Evolutionary conservation across 2,888 invertebrate genomes (phyloP).

Genomic region (Erpobdella octoculata): DNA sequence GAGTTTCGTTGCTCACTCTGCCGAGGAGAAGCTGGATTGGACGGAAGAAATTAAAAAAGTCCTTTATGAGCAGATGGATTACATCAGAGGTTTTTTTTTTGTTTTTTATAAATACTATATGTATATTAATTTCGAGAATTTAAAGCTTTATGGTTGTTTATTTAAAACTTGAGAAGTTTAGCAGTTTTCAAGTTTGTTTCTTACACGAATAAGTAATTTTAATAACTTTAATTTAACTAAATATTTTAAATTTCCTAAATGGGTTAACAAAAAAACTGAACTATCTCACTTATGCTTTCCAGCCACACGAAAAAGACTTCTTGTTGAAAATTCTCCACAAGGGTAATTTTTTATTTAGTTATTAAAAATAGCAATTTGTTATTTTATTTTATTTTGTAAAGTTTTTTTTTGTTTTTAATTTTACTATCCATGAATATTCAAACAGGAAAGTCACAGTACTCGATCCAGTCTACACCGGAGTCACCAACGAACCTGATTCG

Average conservation of each 20-base stretch:
- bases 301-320: background rate
- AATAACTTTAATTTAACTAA: background rate
- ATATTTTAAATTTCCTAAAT: no score
- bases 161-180: background rate
- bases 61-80: conserved; percentile 78
- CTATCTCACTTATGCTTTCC: background rate
- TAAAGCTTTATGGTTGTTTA: background rate
- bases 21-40: conserved; percentile 79
- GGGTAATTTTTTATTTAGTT: background rate
- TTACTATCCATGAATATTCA: background rate
- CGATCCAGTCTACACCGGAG: background rate
- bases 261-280: no score
- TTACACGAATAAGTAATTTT: no score
- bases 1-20: conserved; percentile 71
- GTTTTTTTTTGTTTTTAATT: background rate
- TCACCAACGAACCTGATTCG: conserved; percentile 3
- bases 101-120: no score
- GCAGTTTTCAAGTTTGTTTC: background rate
- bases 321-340: background rate
- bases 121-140: background rate
- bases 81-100: conserved; percentile 63
- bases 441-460: background rate
- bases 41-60: conserved; percentile 83
- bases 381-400: background rate
- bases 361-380: background rate